These are phyloP conservation scores for Rhombomys opimus DNA, from an alignment of 2,113 vertebrate species.

Conservation along the genomic window DNA sequence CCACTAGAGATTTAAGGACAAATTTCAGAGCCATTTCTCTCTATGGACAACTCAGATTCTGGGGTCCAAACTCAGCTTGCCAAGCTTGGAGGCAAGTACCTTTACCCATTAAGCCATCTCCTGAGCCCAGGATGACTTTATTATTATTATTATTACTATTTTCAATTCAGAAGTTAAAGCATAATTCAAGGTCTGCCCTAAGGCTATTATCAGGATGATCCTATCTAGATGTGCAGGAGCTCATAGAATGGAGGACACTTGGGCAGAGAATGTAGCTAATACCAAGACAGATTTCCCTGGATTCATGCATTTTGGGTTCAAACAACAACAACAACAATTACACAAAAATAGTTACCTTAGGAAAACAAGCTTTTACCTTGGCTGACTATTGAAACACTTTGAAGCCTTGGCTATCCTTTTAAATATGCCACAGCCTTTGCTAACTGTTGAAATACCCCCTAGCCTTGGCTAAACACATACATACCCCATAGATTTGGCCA, in stretches of 20 bases:
- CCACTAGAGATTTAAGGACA: not conserved
- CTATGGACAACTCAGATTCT: not conserved
- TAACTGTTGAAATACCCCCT: not conserved
- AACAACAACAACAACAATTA: not conserved
- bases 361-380: not conserved
- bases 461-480: not conserved
- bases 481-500: not conserved
- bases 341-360: slow-evolving; percentile 14
- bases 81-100: not conserved
- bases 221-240: not conserved
- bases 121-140: not conserved
- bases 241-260: not conserved
- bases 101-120: not conserved
- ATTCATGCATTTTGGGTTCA: not conserved
- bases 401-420: not conserved
- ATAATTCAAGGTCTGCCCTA: not conserved
- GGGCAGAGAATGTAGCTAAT: not conserved
- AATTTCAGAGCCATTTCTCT: not conserved
- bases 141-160: not conserved
- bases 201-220: not conserved
- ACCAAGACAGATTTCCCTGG: not conserved
- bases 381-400: not conserved
- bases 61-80: not conserved
- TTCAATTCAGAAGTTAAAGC: not conserved
- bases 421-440: not conserved